Evolutionary conservation across 2,797 vertebrate species (phyloP), one percentile per base, ranked within the genome.

Genomic region (Protonibea diacanthus): DNA sequence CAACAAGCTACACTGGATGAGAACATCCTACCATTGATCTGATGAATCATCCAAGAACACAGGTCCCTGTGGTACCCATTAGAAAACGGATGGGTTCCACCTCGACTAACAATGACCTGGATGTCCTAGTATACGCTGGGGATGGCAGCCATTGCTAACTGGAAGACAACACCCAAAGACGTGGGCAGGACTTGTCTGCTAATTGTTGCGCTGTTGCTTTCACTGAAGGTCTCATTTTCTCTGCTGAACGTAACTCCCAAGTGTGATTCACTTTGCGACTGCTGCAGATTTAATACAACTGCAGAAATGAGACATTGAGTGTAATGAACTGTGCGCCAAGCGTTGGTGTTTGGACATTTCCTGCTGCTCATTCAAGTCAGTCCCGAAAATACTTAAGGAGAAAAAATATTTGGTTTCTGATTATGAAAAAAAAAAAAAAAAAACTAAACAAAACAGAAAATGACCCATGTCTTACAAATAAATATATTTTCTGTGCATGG

Each of bases 1-100:
- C 52, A 76, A 70, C 51, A 73, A 85, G 69, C 70, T 68, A 44
- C 65, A 78, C 71, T 61, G 53, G 53, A 86, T 68, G 74, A 88
- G 82, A 55, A 61, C 53, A 55, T 66, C 58, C 33, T 51, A 66
- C 79, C 74, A 82, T 53, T 86, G 78, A 79, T 90, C 85, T 90
- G 85, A 92, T 90, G 88, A 94, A 90, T 91, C 89, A 90, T 90
- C 88, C 85, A 90, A 85, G 89, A 92, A 88, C 80, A 68, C 21
- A 6, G 53, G 76, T 84, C 90, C 88, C 88, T 86, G 78, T 57
- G 78, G 91, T 78, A 23, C 66, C 86, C 82, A 88, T 93, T 93
- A 93, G 84, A 81, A 72, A 78, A 75, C 25, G 60, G 80, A 87
- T 76, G 80, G 79, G 69, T 87, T 90, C 85, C 79, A 86, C 84